These are phyloP conservation scores for Scomber japonicus DNA, from an alignment of 2,113 vertebrate genomes.

Conservation along the genomic window DNA sequence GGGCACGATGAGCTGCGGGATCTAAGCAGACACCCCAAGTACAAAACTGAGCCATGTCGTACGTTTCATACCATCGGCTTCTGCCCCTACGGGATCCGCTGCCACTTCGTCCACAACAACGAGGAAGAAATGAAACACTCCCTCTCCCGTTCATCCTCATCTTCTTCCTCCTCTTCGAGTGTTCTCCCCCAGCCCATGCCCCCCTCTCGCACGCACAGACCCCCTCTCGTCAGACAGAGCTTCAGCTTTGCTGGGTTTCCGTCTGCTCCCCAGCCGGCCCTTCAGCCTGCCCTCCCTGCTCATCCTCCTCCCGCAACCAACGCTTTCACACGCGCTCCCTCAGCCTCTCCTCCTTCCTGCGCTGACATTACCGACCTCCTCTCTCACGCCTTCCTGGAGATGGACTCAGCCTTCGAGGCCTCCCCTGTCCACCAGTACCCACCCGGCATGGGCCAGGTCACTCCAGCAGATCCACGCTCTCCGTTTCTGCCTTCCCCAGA, in stretches of 20 bases:
- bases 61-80: conserved; percentile 92
- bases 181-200: conserved; percentile 37
- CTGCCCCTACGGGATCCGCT: conserved; percentile 92
- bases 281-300: conserved; percentile 45
- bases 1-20: conserved; percentile 88
- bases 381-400: conserved; percentile 76
- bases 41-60: conserved; percentile 92
- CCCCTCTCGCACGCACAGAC: conserved; percentile 51
- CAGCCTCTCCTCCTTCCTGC: conserved; percentile 79
- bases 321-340: conserved; percentile 66
- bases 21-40: conserved; percentile 91
- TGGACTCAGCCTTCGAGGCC: conserved; percentile 76
- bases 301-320: conserved; percentile 53
- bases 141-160: conserved; percentile 31
- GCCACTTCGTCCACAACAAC: conserved; percentile 91
- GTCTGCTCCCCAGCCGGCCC: conserved; percentile 62
- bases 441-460: conserved; percentile 14
- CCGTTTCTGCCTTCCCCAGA: conserved; percentile 84
- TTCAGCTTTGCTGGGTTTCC: conserved; percentile 90
- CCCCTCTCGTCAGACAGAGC: conserved; percentile 86
- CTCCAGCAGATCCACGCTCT: conserved; percentile 65
- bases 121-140: conserved; percentile 81
- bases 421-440: conserved; percentile 67
- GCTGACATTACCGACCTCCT: conserved; percentile 82
- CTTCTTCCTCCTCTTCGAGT: conserved; percentile 42